Percentiles rank a stretch among this genome's conserved stretches.
These are phyloP conservation scores for Nyctibius bracteatus DNA, from an alignment of 2,113 vertebrate species.

Conservation along the genomic window DNA sequence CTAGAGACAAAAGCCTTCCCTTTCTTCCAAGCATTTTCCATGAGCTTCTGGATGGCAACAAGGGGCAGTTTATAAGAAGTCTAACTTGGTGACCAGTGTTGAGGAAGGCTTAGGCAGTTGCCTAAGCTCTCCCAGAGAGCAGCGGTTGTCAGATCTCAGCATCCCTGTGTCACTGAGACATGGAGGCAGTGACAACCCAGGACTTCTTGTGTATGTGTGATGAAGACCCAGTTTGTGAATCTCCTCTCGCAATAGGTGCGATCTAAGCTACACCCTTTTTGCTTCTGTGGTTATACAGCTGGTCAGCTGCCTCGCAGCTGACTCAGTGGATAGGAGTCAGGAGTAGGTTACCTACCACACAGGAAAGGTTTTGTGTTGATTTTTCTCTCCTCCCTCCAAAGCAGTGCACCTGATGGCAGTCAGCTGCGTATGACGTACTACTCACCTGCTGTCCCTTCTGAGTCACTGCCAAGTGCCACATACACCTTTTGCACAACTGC, in stretches of 20 bases:
- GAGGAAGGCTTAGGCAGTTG: neutral
- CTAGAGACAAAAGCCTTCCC: neutral
- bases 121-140: neutral
- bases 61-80: neutral
- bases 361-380: neutral
- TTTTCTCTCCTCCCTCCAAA: neutral
- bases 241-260: neutral
- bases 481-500: neutral
- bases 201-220: neutral
- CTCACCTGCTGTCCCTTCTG: neutral
- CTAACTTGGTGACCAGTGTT: neutral
- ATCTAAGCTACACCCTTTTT: neutral
- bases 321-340: neutral
- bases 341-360: neutral
- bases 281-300: neutral
- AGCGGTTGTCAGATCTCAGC: neutral
- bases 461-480: neutral
- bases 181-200: neutral
- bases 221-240: neutral
- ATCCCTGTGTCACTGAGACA: fast-evolving
- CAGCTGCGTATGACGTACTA: neutral
- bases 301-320: neutral
- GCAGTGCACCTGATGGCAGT: neutral
- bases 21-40: neutral
- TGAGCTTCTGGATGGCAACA: neutral